These are phyloP conservation scores for Reticulitermes lucifugus DNA, from an alignment of 2,888 invertebrate species.

Conservation along the genomic window DNA sequence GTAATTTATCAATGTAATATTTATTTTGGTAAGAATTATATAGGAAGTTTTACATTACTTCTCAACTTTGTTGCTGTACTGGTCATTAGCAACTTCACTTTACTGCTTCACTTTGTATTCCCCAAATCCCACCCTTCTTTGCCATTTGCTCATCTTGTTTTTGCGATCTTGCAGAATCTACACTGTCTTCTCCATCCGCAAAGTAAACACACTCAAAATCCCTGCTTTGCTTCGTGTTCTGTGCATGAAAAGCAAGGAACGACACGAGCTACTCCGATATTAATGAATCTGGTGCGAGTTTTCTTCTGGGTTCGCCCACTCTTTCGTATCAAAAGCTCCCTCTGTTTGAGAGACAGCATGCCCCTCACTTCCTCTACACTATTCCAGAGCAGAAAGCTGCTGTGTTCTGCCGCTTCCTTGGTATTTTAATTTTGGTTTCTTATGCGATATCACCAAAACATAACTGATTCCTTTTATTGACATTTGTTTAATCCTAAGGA, in stretches of 20 bases:
- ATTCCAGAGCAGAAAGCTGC: not conserved
- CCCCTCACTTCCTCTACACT: not conserved
- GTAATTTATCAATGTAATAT: not conserved
- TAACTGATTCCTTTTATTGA: not conserved
- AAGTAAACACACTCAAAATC: slow-evolving; percentile 39
- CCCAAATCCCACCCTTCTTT: slow-evolving; percentile 10
- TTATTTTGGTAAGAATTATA: not conserved
- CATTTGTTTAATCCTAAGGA: not conserved
- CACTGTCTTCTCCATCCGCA: slow-evolving; percentile 9
- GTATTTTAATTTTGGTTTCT: not conserved
- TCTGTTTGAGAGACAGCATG: not conserved
- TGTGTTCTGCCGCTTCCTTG: not conserved
- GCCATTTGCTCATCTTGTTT: slow-evolving; percentile 34
- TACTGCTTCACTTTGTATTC: not conserved
- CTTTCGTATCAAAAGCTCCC: slow-evolving; percentile 12
- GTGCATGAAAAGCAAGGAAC: slow-evolving; percentile 31
- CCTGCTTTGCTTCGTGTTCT: slow-evolving; percentile 24
- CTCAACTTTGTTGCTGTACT: not conserved
- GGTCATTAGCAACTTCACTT: slow-evolving; percentile 15
- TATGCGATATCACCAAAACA: not conserved
- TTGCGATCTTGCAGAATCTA: not conserved
- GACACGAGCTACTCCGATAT: slow-evolving; percentile 39
- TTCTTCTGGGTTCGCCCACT: slow-evolving; percentile 22
- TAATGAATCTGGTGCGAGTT: slow-evolving; percentile 42
- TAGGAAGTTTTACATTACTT: not conserved